phyloP scores from a whole-genome alignment of 2,797 vertebrate genomes.

The Tenualosa thibaudeaui region DNA sequence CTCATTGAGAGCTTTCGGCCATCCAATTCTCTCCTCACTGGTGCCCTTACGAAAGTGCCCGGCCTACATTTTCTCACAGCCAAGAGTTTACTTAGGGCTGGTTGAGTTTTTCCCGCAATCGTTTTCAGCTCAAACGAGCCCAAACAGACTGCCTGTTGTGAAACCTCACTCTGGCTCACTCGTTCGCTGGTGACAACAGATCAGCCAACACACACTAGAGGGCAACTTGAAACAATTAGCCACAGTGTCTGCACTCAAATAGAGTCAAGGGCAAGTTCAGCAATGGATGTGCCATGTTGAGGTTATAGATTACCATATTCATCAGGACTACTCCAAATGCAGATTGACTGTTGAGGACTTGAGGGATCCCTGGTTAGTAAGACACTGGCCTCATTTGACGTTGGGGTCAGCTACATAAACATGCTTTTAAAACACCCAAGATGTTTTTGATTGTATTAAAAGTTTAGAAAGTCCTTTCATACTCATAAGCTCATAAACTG shows the following conservation, averaged over 20 bases:
- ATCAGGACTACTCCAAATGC: not conserved
- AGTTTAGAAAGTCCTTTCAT: too few species aligned
- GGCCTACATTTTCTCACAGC: constrained; percentile 57
- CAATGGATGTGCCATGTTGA: not conserved
- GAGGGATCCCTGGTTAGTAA: too few species aligned
- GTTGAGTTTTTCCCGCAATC: constrained; percentile 51
- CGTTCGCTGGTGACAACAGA: constrained; percentile 30
- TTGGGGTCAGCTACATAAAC: too few species aligned
- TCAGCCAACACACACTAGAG: not conserved
- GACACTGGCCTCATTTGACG: too few species aligned
- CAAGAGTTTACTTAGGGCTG: constrained; percentile 60
- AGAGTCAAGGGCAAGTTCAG: not conserved
- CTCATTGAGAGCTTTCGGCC: not conserved
- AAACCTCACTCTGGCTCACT: constrained; percentile 28
- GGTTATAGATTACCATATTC: not conserved
- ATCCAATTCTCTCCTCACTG: constrained; percentile 41
- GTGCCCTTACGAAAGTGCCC: constrained; percentile 47
- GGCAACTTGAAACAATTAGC: constrained; percentile 28
- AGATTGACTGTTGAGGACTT: not conserved
- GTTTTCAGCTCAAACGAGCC: constrained; percentile 53
- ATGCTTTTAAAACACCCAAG: too few species aligned
- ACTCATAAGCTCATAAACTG: too few species aligned
- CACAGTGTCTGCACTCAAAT: constrained; percentile 36
- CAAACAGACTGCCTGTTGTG: constrained; percentile 56
- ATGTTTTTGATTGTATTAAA: too few species aligned